Evolutionary conservation across 2,797 vertebrate genomes (phyloP), one percentile per base, ranked within the genome.

Genomic region (Petrocephalus schoutedeni): DNA sequence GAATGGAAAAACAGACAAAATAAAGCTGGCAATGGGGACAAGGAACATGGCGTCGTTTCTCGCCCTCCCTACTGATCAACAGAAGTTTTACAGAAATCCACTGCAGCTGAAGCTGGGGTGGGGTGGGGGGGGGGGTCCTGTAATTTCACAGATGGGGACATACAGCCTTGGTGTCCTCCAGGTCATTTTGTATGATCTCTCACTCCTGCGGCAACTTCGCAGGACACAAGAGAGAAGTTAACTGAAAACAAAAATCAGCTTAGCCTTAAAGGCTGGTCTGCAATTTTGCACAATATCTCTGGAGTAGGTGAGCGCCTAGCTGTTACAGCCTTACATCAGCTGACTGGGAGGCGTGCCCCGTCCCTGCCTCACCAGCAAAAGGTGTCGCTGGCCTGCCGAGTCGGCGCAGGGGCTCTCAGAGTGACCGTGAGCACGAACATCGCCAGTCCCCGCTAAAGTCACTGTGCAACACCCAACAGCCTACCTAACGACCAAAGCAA

Each of bases 321-420:
- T 89, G 91, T 23, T 21, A 28, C 23, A 28, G 9, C 61, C 23
- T 88, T 91, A 82, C 90, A 90, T 92, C 90, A 93, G 93, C 92
- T 87, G 90, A 87, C 7, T 85, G 71, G 87, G 89, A 71, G 54
- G 19, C 19, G 12, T 10, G 61, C 71, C 83, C 57, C 53, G 88
- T 88, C 88, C 90, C 91, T 87, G 89, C 86, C 90, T 83, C 87
- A 89, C 41, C 85, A 87, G 71, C 32, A 16, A 83, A 83, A 51
- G 56, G 90, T 89, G 92, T 90, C 91, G 89, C 77, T 49, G 85
- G 88, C 87, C 84, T 91, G 91, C 93, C 93, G 92, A 92, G 91
- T 87, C 90, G 89, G 91, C 90, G 92, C 90, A 61, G 2, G n/a
- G 21, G 59, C 59, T 61, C 59, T 23, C 7, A 9, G 59, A 23